These are phyloP conservation scores for Lamellibrachia satsuma DNA, from an alignment of 2,888 invertebrate species.

Conservation along the genomic window DNA sequence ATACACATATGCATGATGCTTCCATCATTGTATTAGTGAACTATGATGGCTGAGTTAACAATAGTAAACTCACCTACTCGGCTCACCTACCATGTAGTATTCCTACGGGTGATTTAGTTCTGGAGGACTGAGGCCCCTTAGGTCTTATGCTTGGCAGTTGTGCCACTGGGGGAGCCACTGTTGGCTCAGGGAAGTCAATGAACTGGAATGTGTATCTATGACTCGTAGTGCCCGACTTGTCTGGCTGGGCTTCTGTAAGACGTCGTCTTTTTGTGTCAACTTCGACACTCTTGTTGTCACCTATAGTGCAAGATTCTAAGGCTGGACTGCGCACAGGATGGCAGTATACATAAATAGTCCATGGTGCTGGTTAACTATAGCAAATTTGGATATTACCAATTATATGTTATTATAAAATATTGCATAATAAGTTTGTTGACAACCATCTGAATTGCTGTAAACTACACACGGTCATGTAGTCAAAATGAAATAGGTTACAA, in stretches of 20 bases:
- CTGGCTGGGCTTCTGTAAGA: background rate
- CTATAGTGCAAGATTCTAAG: background rate
- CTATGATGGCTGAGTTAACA: background rate
- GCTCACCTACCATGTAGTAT: background rate
- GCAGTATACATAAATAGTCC: too few relatives aligned
- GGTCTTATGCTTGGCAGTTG: background rate
- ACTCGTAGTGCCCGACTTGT: background rate
- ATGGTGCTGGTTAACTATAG: too few relatives aligned
- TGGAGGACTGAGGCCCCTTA: background rate
- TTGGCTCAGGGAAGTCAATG: background rate
- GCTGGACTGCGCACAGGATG: background rate
- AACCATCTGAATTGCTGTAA: too few relatives aligned
- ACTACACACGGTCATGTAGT: too few relatives aligned
- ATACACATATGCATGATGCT: too few relatives aligned
- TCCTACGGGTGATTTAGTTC: background rate
- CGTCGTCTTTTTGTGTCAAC: constrained; percentile 4
- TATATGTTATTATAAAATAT: too few relatives aligned
- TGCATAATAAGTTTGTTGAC: too few relatives aligned
- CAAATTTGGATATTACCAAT: too few relatives aligned
- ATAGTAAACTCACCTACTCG: background rate
- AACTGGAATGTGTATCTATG: background rate
- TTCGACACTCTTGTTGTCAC: background rate
- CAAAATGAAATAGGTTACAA: too few relatives aligned
- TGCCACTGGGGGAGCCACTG: background rate
- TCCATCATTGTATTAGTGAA: background rate